Evolutionary conservation across 2,888 invertebrate species (phyloP), one percentile per base, ranked within the genome.

Genomic region (Chloromyia formosa): DNA sequence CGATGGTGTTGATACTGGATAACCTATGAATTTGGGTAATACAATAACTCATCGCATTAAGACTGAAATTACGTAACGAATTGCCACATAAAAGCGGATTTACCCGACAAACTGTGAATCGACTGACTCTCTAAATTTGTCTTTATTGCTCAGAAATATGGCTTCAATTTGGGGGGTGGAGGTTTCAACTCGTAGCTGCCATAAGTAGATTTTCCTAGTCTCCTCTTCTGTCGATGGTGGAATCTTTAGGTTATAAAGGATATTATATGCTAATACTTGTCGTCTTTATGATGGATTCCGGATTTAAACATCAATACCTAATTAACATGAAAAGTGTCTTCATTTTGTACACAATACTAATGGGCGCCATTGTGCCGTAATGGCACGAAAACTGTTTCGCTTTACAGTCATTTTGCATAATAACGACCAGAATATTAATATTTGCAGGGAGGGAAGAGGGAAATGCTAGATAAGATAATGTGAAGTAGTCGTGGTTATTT

Each of bases 231-330:
- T 40, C 40, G 14, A 58, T 71, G 54, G 18, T 20, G 40, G 27
- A 35, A 18, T 68, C 56, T 71, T 71, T 56, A 40, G 58, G 71
- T 71, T 71, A 71, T 71, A 56, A 45, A 5, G 20, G 58, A 58
- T 58, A 58, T 23, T 71, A 56, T 71, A 71, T 71, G 71, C 71
- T 71, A 71, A 71, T 71, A 58, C 22, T 49, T 49, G 49, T 53
- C 58, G 56, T 35, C 58, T 71, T 71, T 58, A 71, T 71, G 71
- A 71, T 71, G 71, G 58, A 71, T 71, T 71, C 58, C 40, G 40
- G 58, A 71, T 71, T 71, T 40, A 58, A 58, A 40, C 71, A 71
- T 71, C 71, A 71, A 71, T 71, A 71, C 71, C 71, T 71, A 71
- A 71, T 71, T 58, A 71, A 71, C 58, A 71, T 71, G 58, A 58